These are phyloP conservation scores for Catagonus wagneri DNA, from an alignment of 2,113 vertebrate species.

Conservation along the genomic window DNA sequence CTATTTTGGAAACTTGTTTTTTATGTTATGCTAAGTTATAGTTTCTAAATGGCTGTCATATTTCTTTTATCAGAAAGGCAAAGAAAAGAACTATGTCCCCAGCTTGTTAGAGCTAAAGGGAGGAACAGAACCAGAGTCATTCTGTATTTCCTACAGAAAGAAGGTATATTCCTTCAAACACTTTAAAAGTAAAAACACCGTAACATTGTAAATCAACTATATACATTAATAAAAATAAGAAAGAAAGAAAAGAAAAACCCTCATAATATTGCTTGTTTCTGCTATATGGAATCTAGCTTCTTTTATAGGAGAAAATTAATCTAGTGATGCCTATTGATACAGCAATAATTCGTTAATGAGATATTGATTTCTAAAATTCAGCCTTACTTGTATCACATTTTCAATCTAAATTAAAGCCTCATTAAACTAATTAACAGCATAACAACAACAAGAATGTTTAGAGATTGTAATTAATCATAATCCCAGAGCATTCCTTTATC, in stretches of 20 bases:
- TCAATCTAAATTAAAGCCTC: constrained; percentile 78
- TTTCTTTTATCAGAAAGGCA: background rate
- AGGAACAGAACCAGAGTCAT: background rate
- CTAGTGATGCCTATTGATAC: constrained; percentile 51
- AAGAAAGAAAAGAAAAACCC: too few species aligned
- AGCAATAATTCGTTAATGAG: constrained; percentile 82
- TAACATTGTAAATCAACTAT: too few species aligned
- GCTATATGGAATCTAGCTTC: background rate
- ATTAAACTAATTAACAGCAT: constrained; percentile 84
- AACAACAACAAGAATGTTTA: constrained; percentile 60
- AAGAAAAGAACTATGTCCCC: background rate
- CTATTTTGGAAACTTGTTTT: background rate
- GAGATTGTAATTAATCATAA: constrained; percentile 56
- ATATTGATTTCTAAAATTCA: constrained; percentile 85
- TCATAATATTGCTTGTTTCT: background rate
- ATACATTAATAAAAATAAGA: too few species aligned
- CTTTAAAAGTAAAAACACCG: constrained; percentile 15
- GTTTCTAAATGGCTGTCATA: background rate
- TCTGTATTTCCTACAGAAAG: background rate
- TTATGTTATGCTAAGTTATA: background rate
- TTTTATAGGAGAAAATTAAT: constrained; percentile 63
- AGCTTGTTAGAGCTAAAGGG: background rate
- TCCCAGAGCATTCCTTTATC: background rate
- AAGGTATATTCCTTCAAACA: background rate
- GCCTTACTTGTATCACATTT: constrained; percentile 80